Conservation (phyloP, 2,888 invertebrate species). For the Cepaea hortensis region DNA sequence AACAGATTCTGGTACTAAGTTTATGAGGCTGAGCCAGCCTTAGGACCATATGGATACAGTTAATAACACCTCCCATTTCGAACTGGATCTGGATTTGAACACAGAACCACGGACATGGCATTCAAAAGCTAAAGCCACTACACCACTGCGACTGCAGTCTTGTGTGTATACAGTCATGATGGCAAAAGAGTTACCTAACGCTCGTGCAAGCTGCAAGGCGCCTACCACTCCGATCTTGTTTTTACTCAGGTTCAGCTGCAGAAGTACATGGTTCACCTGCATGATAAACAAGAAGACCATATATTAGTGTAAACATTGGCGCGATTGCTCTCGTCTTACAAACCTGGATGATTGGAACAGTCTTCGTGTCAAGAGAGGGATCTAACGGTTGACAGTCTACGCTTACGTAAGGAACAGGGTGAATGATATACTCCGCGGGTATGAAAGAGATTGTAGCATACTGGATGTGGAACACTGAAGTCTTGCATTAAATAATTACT, state of each 20-base stretch:
- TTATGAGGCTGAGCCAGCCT: too few species aligned
- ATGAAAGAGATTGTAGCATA: too few species aligned
- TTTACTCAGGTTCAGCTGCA: conserved; percentile 68
- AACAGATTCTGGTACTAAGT: too few species aligned
- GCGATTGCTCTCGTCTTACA: not conserved
- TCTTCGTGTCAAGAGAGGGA: not conserved
- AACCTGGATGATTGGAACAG: not conserved
- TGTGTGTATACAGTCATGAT: not conserved
- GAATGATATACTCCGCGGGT: too few species aligned
- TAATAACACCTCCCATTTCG: too few species aligned
- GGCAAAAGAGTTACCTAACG: conserved; percentile 60
- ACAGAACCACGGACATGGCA: not conserved
- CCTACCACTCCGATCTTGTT: conserved; percentile 70
- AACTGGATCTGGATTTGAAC: too few species aligned
- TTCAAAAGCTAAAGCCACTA: not conserved
- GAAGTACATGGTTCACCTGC: conserved; percentile 62
- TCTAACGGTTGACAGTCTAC: too few species aligned
- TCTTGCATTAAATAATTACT: too few species aligned
- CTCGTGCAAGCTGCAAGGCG: conserved; percentile 66
- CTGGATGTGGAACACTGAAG: too few species aligned
- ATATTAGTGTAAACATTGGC: not conserved
- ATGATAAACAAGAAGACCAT: not conserved
- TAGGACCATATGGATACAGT: too few species aligned
- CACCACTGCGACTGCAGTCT: not conserved
- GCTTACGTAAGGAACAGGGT: too few species aligned